phyloP scores from a whole-genome alignment of 2,888 invertebrate genomes.

The Spodoptera littoralis region DNA sequence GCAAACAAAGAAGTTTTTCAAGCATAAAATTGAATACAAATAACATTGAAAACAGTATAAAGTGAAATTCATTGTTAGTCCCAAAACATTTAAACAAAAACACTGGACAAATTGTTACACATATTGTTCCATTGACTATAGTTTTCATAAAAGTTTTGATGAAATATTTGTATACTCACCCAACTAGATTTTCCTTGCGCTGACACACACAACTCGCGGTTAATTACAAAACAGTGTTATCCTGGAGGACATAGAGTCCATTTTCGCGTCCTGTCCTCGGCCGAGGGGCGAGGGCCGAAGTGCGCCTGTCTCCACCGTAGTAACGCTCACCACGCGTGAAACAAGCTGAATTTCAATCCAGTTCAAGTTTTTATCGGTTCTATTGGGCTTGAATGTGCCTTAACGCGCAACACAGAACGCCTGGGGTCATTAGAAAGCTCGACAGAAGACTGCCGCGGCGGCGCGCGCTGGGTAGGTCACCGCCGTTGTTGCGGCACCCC shows the following conservation, averaged over 20 bases:
- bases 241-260: conserved; percentile 78
- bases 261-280: conserved; percentile 70
- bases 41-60: conserved; percentile 19
- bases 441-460: conserved; percentile 87
- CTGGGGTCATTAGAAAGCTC: conserved; percentile 88
- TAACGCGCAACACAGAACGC: conserved; percentile 83
- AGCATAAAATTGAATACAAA: conserved; percentile 24
- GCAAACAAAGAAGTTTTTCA: conserved; percentile 12
- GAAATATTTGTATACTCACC: conserved; percentile 73
- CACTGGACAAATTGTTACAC: conserved; percentile 14
- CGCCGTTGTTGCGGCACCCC: conserved; percentile 86
- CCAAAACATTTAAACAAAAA: conserved; percentile 24
- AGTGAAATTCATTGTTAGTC: conserved; percentile 16
- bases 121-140: conserved; percentile 27
- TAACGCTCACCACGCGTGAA: conserved; percentile 73
- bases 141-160: conserved; percentile 61
- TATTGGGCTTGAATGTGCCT: conserved; percentile 69
- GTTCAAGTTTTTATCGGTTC: conserved; percentile 73
- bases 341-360: conserved; percentile 73
- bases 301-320: conserved; percentile 76
- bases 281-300: conserved; percentile 62
- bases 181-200: conserved; percentile 68
- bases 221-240: conserved; percentile 82
- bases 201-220: conserved; percentile 68
- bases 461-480: conserved; percentile 85